Evolutionary conservation across 2,113 vertebrate genomes (phyloP).

Genomic region (Dicaeum eximium): DNA sequence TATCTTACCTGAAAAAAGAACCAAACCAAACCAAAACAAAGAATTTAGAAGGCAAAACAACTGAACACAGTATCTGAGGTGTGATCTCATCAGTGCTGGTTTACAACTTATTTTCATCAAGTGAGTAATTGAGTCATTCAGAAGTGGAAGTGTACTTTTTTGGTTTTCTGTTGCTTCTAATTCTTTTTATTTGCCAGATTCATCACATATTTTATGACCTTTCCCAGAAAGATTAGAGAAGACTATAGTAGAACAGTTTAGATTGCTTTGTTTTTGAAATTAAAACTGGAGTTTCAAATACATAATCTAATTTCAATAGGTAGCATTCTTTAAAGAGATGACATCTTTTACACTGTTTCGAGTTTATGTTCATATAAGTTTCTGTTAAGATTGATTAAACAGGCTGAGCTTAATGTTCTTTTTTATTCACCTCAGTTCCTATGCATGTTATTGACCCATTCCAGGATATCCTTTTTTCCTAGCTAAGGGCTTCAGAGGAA

Average conservation of each 20-base stretch:
- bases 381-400: not conserved
- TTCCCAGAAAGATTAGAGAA: not conserved
- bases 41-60: not conserved
- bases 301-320: not conserved
- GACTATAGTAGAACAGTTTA: not conserved
- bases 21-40: not conserved
- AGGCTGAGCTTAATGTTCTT: not conserved
- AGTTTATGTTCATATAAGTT: not conserved
- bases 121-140: not conserved
- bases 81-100: not conserved
- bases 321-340: not conserved
- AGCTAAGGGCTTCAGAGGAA: not conserved
- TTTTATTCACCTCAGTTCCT: not conserved
- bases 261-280: not conserved
- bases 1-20: not conserved
- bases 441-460: not conserved
- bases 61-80: not conserved
- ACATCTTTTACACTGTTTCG: not conserved
- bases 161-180: not conserved
- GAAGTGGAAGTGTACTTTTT: not conserved
- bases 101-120: not conserved
- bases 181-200: not conserved
- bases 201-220: not conserved
- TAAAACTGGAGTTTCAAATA: not conserved
- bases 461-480: not conserved